These are phyloP conservation scores for Chrysodeixis includens DNA, from an alignment of 2,888 invertebrate genomes.

Conservation along the genomic window DNA sequence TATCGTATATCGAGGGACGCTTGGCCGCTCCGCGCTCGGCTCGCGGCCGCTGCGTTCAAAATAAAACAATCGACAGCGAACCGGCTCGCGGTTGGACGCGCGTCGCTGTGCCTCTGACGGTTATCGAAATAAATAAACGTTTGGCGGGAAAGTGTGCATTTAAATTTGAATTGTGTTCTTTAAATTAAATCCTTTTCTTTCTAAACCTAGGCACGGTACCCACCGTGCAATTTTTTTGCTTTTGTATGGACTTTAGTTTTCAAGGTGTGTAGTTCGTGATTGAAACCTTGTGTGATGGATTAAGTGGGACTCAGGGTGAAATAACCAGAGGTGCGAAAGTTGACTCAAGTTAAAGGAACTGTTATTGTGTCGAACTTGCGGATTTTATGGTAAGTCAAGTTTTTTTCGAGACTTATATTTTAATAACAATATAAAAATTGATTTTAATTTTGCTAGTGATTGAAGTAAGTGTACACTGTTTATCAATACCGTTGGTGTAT, in stretches of 20 bases:
- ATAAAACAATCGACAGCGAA: conserved; percentile 84
- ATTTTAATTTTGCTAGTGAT: neutral
- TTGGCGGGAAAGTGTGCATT: conserved; percentile 78
- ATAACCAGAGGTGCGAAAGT: conserved; percentile 66
- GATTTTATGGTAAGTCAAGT: conserved; percentile 45
- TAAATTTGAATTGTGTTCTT: conserved; percentile 38
- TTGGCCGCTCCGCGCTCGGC: conserved; percentile 63
- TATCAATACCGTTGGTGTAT: too few species aligned
- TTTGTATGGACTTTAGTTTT: conserved; percentile 25
- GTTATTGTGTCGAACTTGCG: conserved; percentile 11
- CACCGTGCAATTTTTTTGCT: conserved; percentile 11
- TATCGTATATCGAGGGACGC: conserved; percentile 62
- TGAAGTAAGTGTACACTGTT: too few species aligned
- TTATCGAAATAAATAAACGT: conserved; percentile 64
- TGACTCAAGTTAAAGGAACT: conserved; percentile 53
- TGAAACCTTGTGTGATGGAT: conserved; percentile 67
- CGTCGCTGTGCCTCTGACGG: conserved; percentile 57
- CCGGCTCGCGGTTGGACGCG: conserved; percentile 85
- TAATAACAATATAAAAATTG: too few species aligned
- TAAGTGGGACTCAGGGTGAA: conserved; percentile 63
- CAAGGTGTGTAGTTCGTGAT: conserved; percentile 59
- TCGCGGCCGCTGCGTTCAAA: conserved; percentile 69
- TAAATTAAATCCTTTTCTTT: conserved; percentile 8
- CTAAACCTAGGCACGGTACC: neutral
- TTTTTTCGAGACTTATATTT: neutral